phyloP scores from a whole-genome alignment of 2,113 vertebrate species.

The Calonectris borealis region DNA sequence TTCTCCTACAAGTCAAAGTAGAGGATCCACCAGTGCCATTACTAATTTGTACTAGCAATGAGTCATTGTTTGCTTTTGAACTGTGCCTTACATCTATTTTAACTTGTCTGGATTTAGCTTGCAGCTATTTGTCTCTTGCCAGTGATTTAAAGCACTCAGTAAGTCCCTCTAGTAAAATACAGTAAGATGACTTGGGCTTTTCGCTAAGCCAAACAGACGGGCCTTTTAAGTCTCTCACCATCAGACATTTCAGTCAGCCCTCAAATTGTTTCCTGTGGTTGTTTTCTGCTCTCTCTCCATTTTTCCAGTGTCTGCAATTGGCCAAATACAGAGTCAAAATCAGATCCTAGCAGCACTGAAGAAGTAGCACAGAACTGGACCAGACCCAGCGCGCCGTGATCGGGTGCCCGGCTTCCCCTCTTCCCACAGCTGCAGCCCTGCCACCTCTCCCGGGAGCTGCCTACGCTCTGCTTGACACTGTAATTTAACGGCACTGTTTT shows the following conservation, averaged over 20 bases:
- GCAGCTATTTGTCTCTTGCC: conserved; percentile 31
- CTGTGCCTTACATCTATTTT: conserved; percentile 43
- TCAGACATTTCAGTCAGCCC: not conserved
- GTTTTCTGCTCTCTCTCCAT: not conserved
- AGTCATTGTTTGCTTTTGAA: conserved; percentile 48
- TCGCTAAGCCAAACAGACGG: not conserved
- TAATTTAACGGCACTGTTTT: rapidly evolving
- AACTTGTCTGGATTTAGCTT: conserved; percentile 10
- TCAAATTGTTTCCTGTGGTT: not conserved
- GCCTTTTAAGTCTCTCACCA: not conserved
- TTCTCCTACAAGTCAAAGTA: not conserved
- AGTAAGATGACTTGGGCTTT: not conserved
- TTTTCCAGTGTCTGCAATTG: not conserved
- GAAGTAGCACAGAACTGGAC: not conserved
- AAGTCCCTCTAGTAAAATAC: conserved; percentile 20
- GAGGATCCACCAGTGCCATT: conserved; percentile 7
- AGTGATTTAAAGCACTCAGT: conserved; percentile 8
- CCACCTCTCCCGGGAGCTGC: not conserved
- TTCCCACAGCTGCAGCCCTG: not conserved
- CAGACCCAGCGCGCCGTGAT: rapidly evolving
- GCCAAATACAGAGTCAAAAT: not conserved
- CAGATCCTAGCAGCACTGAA: not conserved
- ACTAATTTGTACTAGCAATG: conserved; percentile 20
- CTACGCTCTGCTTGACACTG: not conserved
- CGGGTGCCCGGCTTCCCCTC: not conserved